Percentiles rank a stretch among this genome's conserved stretches.
Evolutionary conservation across 37 sponge, comb jelly and placozoan species (phyloP).

Genomic region (Oopsacas minuta): DNA sequence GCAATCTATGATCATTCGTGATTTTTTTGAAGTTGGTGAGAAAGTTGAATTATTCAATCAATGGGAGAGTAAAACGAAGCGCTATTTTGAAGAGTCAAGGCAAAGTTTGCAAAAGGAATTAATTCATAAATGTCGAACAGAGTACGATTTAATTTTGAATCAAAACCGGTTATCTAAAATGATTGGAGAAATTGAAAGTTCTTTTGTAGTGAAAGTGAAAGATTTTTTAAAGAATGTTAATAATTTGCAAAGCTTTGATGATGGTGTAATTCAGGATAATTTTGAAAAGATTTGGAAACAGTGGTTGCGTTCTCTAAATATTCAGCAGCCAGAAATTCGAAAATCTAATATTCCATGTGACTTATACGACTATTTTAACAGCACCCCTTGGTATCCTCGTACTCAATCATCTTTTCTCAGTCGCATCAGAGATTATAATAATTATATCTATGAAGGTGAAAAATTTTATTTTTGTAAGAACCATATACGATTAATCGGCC

Average conservation of each 20-base stretch:
- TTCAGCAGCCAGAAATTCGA: not conserved
- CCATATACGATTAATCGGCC: no score
- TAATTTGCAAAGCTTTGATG: not conserved
- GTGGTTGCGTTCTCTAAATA: not conserved
- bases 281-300: not conserved
- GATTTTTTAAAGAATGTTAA: not conserved
- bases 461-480: not conserved
- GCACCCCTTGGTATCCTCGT: not conserved
- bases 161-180: not conserved
- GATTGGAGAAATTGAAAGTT: not conserved
- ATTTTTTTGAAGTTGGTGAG: not conserved
- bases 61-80: not conserved
- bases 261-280: not conserved
- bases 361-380: not conserved
- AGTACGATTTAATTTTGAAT: not conserved
- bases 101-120: not conserved
- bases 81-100: not conserved
- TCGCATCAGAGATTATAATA: not conserved
- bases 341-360: not conserved
- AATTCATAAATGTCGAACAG: not conserved
- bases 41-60: not conserved
- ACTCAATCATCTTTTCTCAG: not conserved
- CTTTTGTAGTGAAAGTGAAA: not conserved
- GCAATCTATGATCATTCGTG: not conserved
- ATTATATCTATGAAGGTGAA: not conserved